Percentiles rank a stretch among this genome's conserved stretches.
These are phyloP conservation scores for Cremastobaeus sp. DNA, from an alignment of 2,888 invertebrate genomes.

Conservation along the genomic window DNA sequence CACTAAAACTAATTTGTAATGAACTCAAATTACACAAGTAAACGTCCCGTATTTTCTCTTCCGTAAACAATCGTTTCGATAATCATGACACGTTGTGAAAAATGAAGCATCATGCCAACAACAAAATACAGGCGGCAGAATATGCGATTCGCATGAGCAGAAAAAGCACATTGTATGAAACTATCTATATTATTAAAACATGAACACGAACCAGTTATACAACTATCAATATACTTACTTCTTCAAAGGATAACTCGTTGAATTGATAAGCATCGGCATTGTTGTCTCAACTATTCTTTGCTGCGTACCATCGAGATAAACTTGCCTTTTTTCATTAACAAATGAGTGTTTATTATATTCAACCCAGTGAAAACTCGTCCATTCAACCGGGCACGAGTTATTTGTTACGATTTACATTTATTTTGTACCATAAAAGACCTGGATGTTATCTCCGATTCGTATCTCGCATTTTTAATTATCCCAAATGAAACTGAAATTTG, in stretches of 20 bases:
- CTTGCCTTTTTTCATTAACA: background rate
- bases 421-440: too few species aligned
- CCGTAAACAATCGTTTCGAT: conserved; percentile 7
- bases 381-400: too few species aligned
- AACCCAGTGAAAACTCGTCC: too few species aligned
- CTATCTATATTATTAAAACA: conserved; percentile 23
- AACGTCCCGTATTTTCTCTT: background rate
- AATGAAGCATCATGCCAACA: conserved; percentile 7
- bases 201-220: conserved; percentile 9
- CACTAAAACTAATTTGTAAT: too few species aligned
- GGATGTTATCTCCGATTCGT: too few species aligned
- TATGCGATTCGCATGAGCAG: conserved; percentile 14
- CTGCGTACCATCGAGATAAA: conserved; percentile 10
- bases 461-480: too few species aligned
- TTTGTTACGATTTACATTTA: too few species aligned
- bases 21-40: conserved; percentile 2
- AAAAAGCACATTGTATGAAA: conserved; percentile 11
- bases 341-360: conserved; percentile 1
- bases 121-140: conserved; percentile 3
- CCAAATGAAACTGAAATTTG: too few species aligned
- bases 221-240: conserved; percentile 21
- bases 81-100: conserved; percentile 19
- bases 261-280: conserved; percentile 26
- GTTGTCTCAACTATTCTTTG: conserved; percentile 8
- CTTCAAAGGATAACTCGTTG: conserved; percentile 11